Evolutionary conservation across 1,140 invertebrate genomes (phyloP).

Genomic region (Asbolus verrucosus): DNA sequence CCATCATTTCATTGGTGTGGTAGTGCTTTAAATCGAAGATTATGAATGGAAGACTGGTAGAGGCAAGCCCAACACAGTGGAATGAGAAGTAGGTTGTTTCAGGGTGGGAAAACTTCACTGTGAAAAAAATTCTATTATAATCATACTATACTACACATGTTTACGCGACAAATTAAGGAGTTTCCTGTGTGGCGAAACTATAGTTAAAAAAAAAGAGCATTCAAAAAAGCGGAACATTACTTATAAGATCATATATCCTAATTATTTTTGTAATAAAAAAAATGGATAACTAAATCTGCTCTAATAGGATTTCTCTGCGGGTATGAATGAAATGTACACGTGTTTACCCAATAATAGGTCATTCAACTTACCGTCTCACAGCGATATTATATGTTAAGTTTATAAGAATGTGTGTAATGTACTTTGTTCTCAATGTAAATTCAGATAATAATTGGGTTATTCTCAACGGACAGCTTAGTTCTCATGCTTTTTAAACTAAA

Average conservation of each 20-base stretch:
- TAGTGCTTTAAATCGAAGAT: constrained; percentile 39
- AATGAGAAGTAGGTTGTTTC: constrained; percentile 52
- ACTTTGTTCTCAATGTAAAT: constrained; percentile 16
- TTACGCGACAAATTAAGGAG: constrained; percentile 43
- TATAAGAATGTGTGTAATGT: constrained; percentile 4
- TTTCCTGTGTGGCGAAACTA: constrained; percentile 42
- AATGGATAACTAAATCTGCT: not conserved
- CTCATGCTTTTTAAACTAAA: too few species aligned
- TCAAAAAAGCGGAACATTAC: not conserved
- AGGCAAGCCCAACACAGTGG: constrained; percentile 40
- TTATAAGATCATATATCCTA: constrained; percentile 4
- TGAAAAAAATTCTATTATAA: constrained; percentile 48
- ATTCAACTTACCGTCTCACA: constrained; percentile 13
- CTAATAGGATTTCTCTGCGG: not conserved
- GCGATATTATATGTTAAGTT: not conserved
- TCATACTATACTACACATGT: constrained; percentile 51
- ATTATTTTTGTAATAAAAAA: constrained; percentile 22
- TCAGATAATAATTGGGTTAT: constrained; percentile 3
- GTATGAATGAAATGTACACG: constrained; percentile 32
- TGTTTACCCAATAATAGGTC: constrained; percentile 32
- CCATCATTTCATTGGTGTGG: constrained; percentile 25
- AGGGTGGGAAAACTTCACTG: constrained; percentile 49
- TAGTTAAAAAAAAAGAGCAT: not conserved
- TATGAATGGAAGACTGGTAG: constrained; percentile 15
- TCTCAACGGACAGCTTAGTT: constrained; percentile 2